Evolutionary conservation across 2,888 invertebrate species (phyloP).

Genomic region (Molorchus minor): DNA sequence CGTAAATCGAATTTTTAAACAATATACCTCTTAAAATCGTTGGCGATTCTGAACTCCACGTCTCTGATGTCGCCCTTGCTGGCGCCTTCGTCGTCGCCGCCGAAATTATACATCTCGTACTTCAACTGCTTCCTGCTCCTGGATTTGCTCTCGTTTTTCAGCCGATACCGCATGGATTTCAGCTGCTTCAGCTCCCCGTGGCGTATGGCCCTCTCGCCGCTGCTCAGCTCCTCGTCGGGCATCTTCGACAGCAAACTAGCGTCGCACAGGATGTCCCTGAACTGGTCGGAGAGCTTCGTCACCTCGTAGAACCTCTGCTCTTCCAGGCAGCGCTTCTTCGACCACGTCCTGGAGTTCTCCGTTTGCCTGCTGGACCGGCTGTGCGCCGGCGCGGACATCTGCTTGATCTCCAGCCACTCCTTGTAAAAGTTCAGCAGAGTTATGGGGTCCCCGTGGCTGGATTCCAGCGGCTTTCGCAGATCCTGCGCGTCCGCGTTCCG

Average conservation of each 20-base stretch:
- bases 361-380: slow-evolving; percentile 37
- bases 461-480: slow-evolving; percentile 81
- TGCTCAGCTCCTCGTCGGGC: slow-evolving; percentile 64
- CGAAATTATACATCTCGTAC: slow-evolving; percentile 69
- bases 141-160: slow-evolving; percentile 69
- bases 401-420: slow-evolving; percentile 84
- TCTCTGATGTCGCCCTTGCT: slow-evolving; percentile 57
- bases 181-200: slow-evolving; percentile 91
- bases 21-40: slow-evolving; percentile 66
- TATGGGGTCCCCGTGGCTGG: slow-evolving; percentile 95
- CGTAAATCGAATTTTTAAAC: too few relatives aligned
- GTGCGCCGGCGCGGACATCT: slow-evolving; percentile 53
- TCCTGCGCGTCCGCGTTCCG: slow-evolving; percentile 85
- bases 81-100: slow-evolving; percentile 70
- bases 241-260: slow-evolving; percentile 56
- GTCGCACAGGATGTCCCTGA: slow-evolving; percentile 80
- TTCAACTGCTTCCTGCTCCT: slow-evolving; percentile 80
- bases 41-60: slow-evolving; percentile 76
- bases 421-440: slow-evolving; percentile 87
- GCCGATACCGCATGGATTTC: slow-evolving; percentile 69
- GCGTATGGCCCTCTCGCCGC: slow-evolving; percentile 81
- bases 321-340: slow-evolving; percentile 87
- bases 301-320: slow-evolving; percentile 98
- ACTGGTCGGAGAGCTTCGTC: slow-evolving; percentile 90
- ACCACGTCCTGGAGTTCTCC: slow-evolving; percentile 79